Conservation (phyloP, 2,113 vertebrate species). For the Natator depressus region DNA sequence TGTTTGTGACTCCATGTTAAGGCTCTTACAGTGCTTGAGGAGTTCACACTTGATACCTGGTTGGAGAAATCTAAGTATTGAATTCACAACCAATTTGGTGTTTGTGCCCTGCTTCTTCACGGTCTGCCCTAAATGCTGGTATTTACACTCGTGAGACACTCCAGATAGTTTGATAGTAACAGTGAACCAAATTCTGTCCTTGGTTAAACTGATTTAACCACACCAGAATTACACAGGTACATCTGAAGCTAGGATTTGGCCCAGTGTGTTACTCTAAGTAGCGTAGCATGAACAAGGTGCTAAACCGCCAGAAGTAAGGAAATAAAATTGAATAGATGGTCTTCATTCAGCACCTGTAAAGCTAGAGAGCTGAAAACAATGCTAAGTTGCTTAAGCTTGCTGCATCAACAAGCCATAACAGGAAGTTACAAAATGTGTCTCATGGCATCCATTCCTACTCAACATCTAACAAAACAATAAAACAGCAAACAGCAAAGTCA, state of each 20-base stretch:
- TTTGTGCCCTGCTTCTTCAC: neutral
- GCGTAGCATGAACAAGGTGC: slow-evolving; percentile 38
- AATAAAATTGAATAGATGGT: slow-evolving; percentile 69
- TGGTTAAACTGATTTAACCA: neutral
- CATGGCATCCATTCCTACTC: slow-evolving; percentile 59
- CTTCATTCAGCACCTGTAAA: slow-evolving; percentile 61
- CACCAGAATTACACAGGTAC: neutral
- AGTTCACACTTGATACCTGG: too few relatives aligned
- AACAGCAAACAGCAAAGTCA: slow-evolving; percentile 57
- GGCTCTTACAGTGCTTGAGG: too few relatives aligned
- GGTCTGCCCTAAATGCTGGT: neutral
- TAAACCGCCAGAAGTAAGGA: slow-evolving; percentile 46
- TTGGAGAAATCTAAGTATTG: too few relatives aligned
- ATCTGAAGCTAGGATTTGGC: slow-evolving; percentile 4
- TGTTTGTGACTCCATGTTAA: too few relatives aligned
- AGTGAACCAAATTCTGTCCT: rapidly evolving
- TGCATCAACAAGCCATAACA: slow-evolving; percentile 47
- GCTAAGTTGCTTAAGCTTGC: slow-evolving; percentile 52
- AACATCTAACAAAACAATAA: slow-evolving; percentile 47
- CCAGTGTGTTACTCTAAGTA: neutral
- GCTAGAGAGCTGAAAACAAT: slow-evolving; percentile 70
- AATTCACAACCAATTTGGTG: too few relatives aligned
- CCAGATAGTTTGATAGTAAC: neutral
- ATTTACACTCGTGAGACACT: neutral
- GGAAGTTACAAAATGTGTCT: slow-evolving; percentile 69